Percentiles rank a stretch among this genome's conserved stretches.
These are phyloP conservation scores for Girardinichthys multiradiatus DNA, from an alignment of 2,113 vertebrate genomes.

Conservation along the genomic window DNA sequence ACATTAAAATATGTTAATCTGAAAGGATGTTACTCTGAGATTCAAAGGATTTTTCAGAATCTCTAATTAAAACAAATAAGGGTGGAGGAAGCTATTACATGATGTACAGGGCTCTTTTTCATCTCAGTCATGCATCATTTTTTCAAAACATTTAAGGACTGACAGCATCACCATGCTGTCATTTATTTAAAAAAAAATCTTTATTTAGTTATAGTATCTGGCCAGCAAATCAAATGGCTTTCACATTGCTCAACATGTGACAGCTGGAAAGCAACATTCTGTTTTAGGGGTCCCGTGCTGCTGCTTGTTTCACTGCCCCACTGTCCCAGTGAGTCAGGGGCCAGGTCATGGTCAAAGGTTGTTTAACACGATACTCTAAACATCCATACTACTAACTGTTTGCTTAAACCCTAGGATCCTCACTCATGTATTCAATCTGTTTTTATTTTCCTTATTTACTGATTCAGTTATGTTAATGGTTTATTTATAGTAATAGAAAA, in stretches of 20 bases:
- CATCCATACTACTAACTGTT: slow-evolving; percentile 22
- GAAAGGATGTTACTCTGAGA: slow-evolving; percentile 4
- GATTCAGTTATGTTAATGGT: slow-evolving; percentile 68
- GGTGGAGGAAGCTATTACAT: slow-evolving; percentile 27
- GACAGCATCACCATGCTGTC: neutral
- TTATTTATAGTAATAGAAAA: slow-evolving; percentile 57
- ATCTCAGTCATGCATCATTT: neutral
- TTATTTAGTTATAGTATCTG: neutral
- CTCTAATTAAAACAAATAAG: slow-evolving; percentile 19
- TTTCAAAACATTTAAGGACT: neutral
- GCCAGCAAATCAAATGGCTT: neutral
- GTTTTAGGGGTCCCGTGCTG: slow-evolving; percentile 72
- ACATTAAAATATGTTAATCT: slow-evolving; percentile 17
- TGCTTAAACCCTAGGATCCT: slow-evolving; percentile 33
- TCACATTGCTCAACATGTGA: slow-evolving; percentile 9
- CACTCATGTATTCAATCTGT: slow-evolving; percentile 9
- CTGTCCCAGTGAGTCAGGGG: slow-evolving; percentile 81
- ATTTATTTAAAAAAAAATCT: neutral
- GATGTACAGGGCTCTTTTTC: slow-evolving; percentile 5
- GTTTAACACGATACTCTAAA: slow-evolving; percentile 25
- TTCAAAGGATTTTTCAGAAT: slow-evolving; percentile 18
- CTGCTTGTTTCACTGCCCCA: slow-evolving; percentile 80
- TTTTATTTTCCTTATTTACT: slow-evolving; percentile 38
- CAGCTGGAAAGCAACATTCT: slow-evolving; percentile 58
- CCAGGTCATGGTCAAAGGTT: slow-evolving; percentile 69